These are phyloP conservation scores for Polia nebulosa DNA, from an alignment of 2,888 invertebrate genomes.

Conservation along the genomic window DNA sequence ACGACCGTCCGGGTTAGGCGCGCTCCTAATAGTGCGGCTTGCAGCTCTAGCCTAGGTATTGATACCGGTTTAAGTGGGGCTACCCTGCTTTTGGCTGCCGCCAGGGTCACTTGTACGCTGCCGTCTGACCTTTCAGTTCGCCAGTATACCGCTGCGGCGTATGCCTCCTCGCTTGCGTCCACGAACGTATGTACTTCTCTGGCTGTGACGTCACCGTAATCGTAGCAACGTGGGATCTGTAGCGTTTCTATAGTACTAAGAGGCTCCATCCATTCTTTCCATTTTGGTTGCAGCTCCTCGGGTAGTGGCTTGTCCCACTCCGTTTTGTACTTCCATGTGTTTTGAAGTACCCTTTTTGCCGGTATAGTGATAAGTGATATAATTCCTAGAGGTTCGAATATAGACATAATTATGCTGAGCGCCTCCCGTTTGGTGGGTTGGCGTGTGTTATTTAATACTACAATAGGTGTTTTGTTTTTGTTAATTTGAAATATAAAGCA, in stretches of 20 bases:
- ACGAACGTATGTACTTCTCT: constrained; percentile 11
- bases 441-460: constrained; percentile 3
- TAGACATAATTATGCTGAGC: constrained; percentile 4
- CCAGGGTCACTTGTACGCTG: constrained; percentile 5
- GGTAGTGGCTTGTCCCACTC: constrained; percentile 14
- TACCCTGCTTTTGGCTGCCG: constrained; percentile 7
- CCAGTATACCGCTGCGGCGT: constrained; percentile 13
- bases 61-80: background rate
- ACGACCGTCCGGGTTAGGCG: constrained; percentile 8
- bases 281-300: constrained; percentile 6
- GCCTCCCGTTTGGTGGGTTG: constrained; percentile 3
- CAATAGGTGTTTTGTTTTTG: constrained; percentile 3
- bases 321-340: background rate
- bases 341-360: constrained; percentile 2
- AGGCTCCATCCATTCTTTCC: constrained; percentile 1
- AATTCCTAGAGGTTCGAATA: background rate
- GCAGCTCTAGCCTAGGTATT: background rate
- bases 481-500: background rate
- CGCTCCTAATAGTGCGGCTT: constrained; percentile 11
- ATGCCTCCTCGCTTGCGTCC: background rate
- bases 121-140: constrained; percentile 9
- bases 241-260: constrained; percentile 6
- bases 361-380: constrained; percentile 10
- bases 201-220: constrained; percentile 7
- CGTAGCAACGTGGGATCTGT: constrained; percentile 2